Evolutionary conservation across 2,113 vertebrate genomes (phyloP), one percentile per base, ranked within the genome.

Genomic region (Telmatochromis sp.): DNA sequence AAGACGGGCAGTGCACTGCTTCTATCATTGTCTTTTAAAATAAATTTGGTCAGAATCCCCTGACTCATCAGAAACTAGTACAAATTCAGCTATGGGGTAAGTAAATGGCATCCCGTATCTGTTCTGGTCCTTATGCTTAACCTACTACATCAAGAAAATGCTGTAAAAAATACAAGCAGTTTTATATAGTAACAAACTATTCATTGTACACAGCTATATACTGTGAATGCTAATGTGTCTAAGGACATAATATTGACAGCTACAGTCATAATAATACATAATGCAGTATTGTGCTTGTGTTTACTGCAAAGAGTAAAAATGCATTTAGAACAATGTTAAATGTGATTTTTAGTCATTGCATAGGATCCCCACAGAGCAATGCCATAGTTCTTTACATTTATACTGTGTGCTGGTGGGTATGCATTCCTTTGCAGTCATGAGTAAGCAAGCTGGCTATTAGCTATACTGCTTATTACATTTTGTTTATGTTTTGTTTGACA

Each of bases 1-100:
- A 26, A 73, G 37, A 17, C 2, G 2, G 2, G 21, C 2, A 26
- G 65, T 14, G 21, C 13, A 0, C 1, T 45, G 37, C 1, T 45
- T 42, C n/a, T 15, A 9, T 2, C 9, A 71, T 9, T 0, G 5
- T 40, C 0, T 68, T 40, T 68, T 40, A 0, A 71, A 71, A 15
- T 42, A 23, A 42, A 42, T 40, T 40, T 23, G 35, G 65, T 45
- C 37, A 17, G 57, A 17, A 3, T 31, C 28, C 68, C 1, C 40
- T 45, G 68, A 15, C 37, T 73, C 21, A 73, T 15, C 68, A 45
- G 68, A 26, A 73, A 45, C 40, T 3, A 28, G 21, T 73, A 26
- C 1, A 73, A 45, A 73, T 2, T 7, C 4, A 45, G 5, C 37
- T 73, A 21, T 42, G 6, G 14, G 40, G 21, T 7, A 47, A 15